Base-by-base conservation (phyloP, 2,113 vertebrate genomes). In the Cyanoderma ruficeps region DNA sequence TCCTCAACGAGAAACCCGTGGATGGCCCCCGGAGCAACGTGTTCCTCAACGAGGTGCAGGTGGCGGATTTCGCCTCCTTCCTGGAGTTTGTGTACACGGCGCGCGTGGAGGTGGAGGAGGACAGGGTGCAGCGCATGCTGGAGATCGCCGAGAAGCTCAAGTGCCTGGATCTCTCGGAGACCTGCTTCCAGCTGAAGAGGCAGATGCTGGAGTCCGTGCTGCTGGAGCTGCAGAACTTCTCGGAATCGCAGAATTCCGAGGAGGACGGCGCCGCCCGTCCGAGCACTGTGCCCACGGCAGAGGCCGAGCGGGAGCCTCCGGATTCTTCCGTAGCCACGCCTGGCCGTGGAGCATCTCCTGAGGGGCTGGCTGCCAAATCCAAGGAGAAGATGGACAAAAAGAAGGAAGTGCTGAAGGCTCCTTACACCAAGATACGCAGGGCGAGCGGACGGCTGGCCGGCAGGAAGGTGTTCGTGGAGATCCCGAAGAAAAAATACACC, bases 51-150 rank as follows among this genome's bases (percentile, higher is more conserved):
- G 98, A 99, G 76, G 98, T 99, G 56, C 97, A 97, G 20, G 96
- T 98, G 1, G 94, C 92, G 0, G 98, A 99, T 60, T 99, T 99
- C 70, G 98, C 98, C 17, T 99, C 97, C 1, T 99, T 99, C 88
- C 94, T 99, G 50, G 99, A 99, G 39, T 99, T 99, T 67, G 98
- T 98, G 11, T 99, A 99, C 83, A 99, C 99, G 0, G 99, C 99
- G 4, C 98, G 96, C 79, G 98, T 99, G 2, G 97, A 98, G 65
- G 98, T 99, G 3, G 98, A 98, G 74, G 98, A 98, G 92, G 98
- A 98, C n/a, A 96, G 98, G 59, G 98, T 99, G 18, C 96, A 97
- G 60, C 98, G 98, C 7, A 98, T 99, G 93, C 97, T 98, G 9
- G 98, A 98, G 13, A 97, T 98, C 28, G 99, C 99, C 0, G 98